phyloP scores from a whole-genome alignment of 2,888 invertebrate species.

The Anorthoa munda region DNA sequence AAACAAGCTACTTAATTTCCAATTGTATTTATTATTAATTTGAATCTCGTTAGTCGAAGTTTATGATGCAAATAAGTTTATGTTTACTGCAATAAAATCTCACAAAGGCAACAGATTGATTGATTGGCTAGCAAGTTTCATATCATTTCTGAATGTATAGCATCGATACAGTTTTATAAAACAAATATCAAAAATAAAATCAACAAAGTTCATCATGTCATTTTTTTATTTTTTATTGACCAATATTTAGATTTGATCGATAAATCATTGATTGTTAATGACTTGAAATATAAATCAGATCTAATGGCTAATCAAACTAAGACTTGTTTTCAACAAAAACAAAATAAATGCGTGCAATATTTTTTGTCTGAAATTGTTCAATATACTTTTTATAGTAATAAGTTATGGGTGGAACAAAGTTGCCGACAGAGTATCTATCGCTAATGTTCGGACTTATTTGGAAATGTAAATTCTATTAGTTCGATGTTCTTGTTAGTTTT shows the following conservation, averaged over 20 bases:
- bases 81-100: constrained; percentile 11
- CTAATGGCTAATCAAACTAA: constrained; percentile 43
- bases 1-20: background rate
- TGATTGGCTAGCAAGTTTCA: constrained; percentile 21
- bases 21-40: background rate
- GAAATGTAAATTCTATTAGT: constrained; percentile 41
- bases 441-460: background rate
- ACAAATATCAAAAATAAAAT: constrained; percentile 26
- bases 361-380: constrained; percentile 46
- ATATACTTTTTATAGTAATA: constrained; percentile 51
- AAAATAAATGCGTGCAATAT: constrained; percentile 24
- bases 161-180: background rate
- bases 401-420: constrained; percentile 41
- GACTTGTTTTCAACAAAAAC: constrained; percentile 44
- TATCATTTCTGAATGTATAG: background rate
- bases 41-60: background rate
- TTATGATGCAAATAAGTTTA: background rate
- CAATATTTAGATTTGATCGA: constrained; percentile 44
- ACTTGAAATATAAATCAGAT: constrained; percentile 60
- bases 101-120: constrained; percentile 10
- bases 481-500: constrained; percentile 24
- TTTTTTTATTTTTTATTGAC: constrained; percentile 32
- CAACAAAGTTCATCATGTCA: constrained; percentile 22
- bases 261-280: constrained; percentile 60
- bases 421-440: constrained; percentile 30